phyloP scores from a whole-genome alignment of 2,113 vertebrate genomes.

The Cnemophilus loriae region DNA sequence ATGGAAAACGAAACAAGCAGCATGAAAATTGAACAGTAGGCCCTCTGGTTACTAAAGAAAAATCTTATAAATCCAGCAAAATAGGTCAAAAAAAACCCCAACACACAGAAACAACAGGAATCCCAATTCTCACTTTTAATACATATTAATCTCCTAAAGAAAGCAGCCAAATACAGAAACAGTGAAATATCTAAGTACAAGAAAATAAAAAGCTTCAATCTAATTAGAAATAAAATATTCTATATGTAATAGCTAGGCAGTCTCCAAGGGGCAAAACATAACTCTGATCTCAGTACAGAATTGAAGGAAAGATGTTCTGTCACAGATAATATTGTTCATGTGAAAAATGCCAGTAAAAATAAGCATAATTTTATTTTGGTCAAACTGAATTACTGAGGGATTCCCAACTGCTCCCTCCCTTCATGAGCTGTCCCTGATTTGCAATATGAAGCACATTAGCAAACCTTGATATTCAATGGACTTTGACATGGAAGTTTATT shows the following conservation, averaged over 20 bases:
- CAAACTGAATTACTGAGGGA: neutral
- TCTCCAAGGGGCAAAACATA: neutral
- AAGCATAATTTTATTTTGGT: neutral
- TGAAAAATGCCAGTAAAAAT: neutral
- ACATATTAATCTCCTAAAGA: neutral
- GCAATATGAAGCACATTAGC: neutral
- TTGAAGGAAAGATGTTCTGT: neutral
- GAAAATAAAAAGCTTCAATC: neutral
- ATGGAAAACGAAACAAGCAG: neutral
- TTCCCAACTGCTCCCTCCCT: neutral
- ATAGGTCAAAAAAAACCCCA: neutral
- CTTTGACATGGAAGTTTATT: neutral
- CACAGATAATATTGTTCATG: neutral
- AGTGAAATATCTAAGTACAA: neutral
- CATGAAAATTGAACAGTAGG: neutral
- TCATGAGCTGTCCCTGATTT: neutral
- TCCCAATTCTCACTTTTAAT: neutral
- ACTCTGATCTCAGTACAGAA: neutral
- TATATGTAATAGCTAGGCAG: neutral
- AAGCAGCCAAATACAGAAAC: neutral
- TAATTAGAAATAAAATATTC: neutral
- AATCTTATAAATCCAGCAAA: neutral
- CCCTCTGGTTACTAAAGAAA: neutral
- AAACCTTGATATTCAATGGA: neutral
- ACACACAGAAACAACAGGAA: neutral